Evolutionary conservation across 2,113 vertebrate species (phyloP).

Genomic region (Erythrocercus mccallii): DNA sequence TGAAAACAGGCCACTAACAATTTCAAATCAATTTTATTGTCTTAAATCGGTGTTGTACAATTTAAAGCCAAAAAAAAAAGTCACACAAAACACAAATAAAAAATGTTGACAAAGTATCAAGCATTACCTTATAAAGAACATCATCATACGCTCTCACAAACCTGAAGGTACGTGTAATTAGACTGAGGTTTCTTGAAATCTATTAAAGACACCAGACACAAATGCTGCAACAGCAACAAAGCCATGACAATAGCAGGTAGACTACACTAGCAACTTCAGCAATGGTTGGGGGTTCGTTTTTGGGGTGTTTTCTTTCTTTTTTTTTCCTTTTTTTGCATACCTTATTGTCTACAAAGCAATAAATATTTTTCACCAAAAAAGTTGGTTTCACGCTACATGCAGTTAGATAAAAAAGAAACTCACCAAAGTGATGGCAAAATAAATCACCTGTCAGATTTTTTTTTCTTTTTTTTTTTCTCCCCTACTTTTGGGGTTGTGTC

Average conservation of each 20-base stretch:
- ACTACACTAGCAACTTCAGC: neutral
- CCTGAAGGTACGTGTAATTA: conserved; percentile 31
- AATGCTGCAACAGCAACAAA: conserved; percentile 44
- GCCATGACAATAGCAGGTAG: conserved; percentile 19
- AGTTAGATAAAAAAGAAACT: conserved; percentile 41
- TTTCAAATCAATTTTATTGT: conserved; percentile 74
- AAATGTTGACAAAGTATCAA: conserved; percentile 35
- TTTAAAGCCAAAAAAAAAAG: conserved; percentile 30
- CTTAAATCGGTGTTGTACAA: conserved; percentile 63
- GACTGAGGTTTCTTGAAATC: conserved; percentile 51
- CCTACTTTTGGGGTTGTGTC: neutral
- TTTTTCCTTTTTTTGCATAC: neutral
- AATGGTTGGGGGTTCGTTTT: neutral
- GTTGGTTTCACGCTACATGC: conserved; percentile 39
- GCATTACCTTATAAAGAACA: conserved; percentile 37
- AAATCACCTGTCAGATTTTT: neutral
- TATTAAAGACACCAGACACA: conserved; percentile 45
- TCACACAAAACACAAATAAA: conserved; percentile 62
- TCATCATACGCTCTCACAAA: conserved; percentile 13
- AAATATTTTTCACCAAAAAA: conserved; percentile 65
- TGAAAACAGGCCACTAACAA: conserved; percentile 7
- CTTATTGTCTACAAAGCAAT: conserved; percentile 63
- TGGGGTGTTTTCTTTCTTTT: neutral
- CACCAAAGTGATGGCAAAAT: conserved; percentile 28
- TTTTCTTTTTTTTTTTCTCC: too few relatives aligned